Percentiles rank a stretch among this genome's conserved stretches.
These are phyloP conservation scores for Amazona vittata DNA, from an alignment of 2,113 vertebrate species.

Conservation along the genomic window DNA sequence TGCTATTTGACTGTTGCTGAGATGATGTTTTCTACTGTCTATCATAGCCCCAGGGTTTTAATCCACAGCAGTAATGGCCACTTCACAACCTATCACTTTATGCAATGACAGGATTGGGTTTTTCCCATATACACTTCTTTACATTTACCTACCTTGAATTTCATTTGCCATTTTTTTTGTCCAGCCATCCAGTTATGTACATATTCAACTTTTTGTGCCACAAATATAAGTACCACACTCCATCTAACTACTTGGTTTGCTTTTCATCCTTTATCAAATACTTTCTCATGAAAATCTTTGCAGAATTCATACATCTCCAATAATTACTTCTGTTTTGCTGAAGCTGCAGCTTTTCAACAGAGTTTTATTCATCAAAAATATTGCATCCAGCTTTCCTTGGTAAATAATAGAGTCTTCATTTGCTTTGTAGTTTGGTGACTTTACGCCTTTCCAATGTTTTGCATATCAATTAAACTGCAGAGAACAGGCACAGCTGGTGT, in stretches of 20 bases:
- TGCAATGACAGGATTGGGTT: neutral
- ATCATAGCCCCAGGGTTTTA: neutral
- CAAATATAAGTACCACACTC: neutral
- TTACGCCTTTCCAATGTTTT: neutral
- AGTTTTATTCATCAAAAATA: constrained; percentile 18
- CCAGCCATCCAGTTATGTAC: neutral
- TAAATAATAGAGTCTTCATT: constrained; percentile 10
- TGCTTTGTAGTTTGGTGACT: constrained; percentile 36
- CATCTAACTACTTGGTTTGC: neutral
- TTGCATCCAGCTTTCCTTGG: neutral
- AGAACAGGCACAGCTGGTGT: constrained; percentile 24
- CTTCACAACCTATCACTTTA: neutral
- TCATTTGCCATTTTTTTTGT: neutral
- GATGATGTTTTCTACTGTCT: neutral
- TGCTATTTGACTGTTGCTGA: neutral
- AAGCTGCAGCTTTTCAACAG: neutral
- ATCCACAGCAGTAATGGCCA: neutral
- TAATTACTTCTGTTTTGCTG: constrained; percentile 6
- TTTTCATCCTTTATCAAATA: neutral
- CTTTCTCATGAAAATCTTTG: neutral
- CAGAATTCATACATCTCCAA: neutral
- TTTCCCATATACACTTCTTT: neutral
- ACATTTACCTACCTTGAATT: neutral
- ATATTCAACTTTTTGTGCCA: neutral
- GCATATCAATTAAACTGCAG: constrained; percentile 35